Evolutionary conservation across 2,797 vertebrate genomes (phyloP).

Genomic region (Falco rusticolus): DNA sequence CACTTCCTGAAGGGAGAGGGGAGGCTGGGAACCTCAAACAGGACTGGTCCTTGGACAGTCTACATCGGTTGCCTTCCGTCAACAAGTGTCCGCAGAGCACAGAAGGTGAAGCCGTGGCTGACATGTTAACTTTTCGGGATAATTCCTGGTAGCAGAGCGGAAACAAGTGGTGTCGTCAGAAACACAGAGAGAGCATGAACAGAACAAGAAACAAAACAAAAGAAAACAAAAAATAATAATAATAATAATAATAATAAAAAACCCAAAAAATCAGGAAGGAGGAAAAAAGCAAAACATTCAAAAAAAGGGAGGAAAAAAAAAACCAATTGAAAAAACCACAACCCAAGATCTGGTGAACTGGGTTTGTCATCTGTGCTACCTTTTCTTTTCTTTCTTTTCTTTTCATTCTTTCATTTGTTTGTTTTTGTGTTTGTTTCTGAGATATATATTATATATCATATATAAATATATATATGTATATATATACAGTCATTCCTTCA

Average conservation of each 20-base stretch:
- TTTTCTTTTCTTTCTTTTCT: slow-evolving; percentile 68
- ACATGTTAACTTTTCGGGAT: slow-evolving; percentile 94
- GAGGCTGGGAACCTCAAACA: slow-evolving; percentile 74
- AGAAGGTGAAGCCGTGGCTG: slow-evolving; percentile 79
- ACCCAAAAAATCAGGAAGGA: slow-evolving; percentile 50
- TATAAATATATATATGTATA: slow-evolving; percentile 77
- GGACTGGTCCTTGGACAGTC: slow-evolving; percentile 77
- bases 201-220: slow-evolving; percentile 74
- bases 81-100: slow-evolving; percentile 77
- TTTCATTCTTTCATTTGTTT: slow-evolving; percentile 60
- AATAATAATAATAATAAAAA: slow-evolving; percentile 30
- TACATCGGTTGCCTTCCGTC: slow-evolving; percentile 83
- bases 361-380: slow-evolving; percentile 75
- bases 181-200: slow-evolving; percentile 77
- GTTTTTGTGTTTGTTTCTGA: slow-evolving; percentile 76
- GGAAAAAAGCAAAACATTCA: slow-evolving; percentile 53
- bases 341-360: slow-evolving; percentile 72
- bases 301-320: slow-evolving; percentile 25
- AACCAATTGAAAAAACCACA: slow-evolving; percentile 33
- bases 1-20: slow-evolving; percentile 71
- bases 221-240: slow-evolving; percentile 67
- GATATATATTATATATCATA: slow-evolving; percentile 83
- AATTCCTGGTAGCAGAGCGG: slow-evolving; percentile 93
- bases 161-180: slow-evolving; percentile 87
- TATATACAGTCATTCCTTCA: slow-evolving; percentile 83